These are phyloP conservation scores for Machimus rusticus DNA, from an alignment of 2,888 invertebrate genomes.

Conservation along the genomic window DNA sequence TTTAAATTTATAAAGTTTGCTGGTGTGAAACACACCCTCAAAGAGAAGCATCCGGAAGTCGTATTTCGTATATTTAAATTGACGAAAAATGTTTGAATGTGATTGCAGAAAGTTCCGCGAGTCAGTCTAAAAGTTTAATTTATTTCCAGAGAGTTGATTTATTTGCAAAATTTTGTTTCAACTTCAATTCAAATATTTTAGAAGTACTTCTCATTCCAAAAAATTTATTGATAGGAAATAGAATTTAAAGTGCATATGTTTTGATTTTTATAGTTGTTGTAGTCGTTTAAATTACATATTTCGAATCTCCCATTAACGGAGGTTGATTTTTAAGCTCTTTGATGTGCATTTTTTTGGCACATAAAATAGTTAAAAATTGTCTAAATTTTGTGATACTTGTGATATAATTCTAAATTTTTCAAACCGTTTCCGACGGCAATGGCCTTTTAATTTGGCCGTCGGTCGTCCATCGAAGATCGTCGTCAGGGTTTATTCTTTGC, in stretches of 20 bases:
- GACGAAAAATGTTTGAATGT: neutral
- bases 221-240: neutral
- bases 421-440: too few relatives aligned
- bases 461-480: too few relatives aligned
- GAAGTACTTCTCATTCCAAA: neutral
- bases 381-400: too few relatives aligned
- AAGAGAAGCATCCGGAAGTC: neutral
- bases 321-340: too few relatives aligned
- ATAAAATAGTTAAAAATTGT: too few relatives aligned
- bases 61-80: neutral
- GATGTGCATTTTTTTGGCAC: too few relatives aligned
- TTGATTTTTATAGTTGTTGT: too few relatives aligned
- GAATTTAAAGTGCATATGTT: neutral
- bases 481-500: too few relatives aligned
- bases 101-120: neutral
- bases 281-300: too few relatives aligned
- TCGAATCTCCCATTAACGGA: too few relatives aligned
- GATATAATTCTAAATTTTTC: too few relatives aligned
- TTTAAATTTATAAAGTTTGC: neutral
- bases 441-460: too few relatives aligned
- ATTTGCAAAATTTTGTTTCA: neutral
- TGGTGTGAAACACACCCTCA: neutral
- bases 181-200: neutral
- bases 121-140: neutral
- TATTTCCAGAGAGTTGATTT: neutral